A percentile compares a stretch with the other conserved stretches of the same genome.
Evolutionary conservation across 2,113 vertebrate genomes (phyloP).

Genomic region (Murina feae): DNA sequence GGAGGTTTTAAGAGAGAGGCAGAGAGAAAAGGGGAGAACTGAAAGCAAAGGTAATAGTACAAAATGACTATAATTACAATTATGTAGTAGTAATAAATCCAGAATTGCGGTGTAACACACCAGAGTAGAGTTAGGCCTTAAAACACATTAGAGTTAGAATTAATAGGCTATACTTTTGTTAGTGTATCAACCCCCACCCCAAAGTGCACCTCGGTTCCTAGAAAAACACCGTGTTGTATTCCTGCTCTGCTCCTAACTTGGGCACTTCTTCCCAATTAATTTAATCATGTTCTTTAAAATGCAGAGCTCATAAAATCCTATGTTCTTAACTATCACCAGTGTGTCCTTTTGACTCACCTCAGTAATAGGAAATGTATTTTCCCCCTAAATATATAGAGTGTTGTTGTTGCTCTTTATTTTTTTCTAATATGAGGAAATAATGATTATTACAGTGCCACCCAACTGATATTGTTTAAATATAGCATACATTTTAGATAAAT

Average conservation of each 20-base stretch:
- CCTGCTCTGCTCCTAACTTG: constrained; percentile 15
- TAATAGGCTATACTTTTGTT: constrained; percentile 64
- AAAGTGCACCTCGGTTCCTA: constrained; percentile 37
- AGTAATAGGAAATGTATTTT: neutral
- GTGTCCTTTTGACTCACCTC: neutral
- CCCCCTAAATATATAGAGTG: neutral
- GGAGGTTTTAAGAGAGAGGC: constrained; percentile 51
- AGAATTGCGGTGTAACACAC: constrained; percentile 67
- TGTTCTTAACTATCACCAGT: constrained; percentile 31
- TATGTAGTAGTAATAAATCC: constrained; percentile 71
- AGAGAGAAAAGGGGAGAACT: constrained; percentile 49
- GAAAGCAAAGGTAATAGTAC: constrained; percentile 74
- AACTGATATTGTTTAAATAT: neutral
- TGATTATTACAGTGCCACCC: neutral
- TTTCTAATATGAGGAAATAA: neutral
- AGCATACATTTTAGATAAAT: neutral
- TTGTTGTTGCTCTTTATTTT: neutral
- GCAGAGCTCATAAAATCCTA: neutral
- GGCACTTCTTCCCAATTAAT: constrained; percentile 43
- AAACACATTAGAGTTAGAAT: constrained; percentile 64
- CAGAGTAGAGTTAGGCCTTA: constrained; percentile 50
- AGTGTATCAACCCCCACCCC: constrained; percentile 27
- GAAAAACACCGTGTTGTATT: neutral
- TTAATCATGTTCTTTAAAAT: constrained; percentile 44
- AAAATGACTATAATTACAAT: constrained; percentile 77